phyloP scores from a whole-genome alignment of 2,113 vertebrate species.

The Oncorhynchus keta region DNA sequence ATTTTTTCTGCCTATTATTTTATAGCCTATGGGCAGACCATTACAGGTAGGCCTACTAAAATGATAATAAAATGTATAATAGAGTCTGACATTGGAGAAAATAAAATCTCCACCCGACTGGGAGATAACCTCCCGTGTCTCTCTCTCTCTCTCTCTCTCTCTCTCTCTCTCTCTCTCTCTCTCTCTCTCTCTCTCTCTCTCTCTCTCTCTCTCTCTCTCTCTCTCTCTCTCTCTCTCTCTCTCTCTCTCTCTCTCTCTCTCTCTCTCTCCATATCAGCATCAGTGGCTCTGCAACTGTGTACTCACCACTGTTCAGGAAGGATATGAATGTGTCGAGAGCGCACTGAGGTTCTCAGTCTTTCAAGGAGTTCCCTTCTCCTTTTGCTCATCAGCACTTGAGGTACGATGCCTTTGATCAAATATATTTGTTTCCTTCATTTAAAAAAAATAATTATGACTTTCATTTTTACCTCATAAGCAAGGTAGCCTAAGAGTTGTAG shows the following conservation, averaged over 20 bases:
- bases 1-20: too few species aligned
- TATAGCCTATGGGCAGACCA: not conserved
- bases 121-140: too few species aligned
- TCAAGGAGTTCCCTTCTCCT: not conserved
- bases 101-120: too few species aligned
- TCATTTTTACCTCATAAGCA: not conserved
- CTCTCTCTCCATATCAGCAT: not conserved
- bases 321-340: not conserved
- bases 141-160: not conserved
- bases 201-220: not conserved
- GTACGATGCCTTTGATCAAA: not conserved
- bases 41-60: not conserved
- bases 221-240: not conserved
- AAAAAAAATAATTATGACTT: not conserved
- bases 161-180: not conserved
- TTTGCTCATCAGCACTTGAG: not conserved
- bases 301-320: not conserved
- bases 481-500: not conserved
- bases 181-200: not conserved
- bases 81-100: too few species aligned
- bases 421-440: not conserved
- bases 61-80: not conserved
- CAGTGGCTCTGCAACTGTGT: not conserved
- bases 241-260: not conserved
- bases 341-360: not conserved